Evolutionary conservation across 1,140 invertebrate species (phyloP), one percentile per base, ranked within the genome.

Genomic region (Platyura marginata): DNA sequence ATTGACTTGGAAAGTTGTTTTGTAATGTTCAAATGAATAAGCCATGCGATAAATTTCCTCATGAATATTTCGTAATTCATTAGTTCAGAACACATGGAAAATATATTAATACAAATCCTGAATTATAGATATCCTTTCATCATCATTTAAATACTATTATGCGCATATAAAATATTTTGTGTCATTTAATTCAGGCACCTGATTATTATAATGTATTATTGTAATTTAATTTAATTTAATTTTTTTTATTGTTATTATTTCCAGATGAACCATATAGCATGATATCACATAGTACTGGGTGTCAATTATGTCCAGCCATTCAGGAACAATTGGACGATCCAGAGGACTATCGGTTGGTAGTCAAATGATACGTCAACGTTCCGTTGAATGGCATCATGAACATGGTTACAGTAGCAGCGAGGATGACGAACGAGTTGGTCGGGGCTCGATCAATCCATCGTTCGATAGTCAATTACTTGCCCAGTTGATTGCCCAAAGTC

Each of bases 331-430:
- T 52, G 59, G 58, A 48, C 55, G 59, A 51, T 61, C 61, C 48
- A 55, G 57, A 44, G 52, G 52, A 32, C 51, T 44, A 57, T 55
- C 43, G 53, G 56, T 42, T 0, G 51, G 49, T 9, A 49, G 58
- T 23, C 53, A 57, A 40, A 48, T 74, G 63, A 61, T 70, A 43
- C 62, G 71, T 34, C 71, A 74, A 51, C 60, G 71, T 33, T 73
- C 71, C 46, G 64, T 71, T 35, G 71, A 74, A 56, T 74, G 71
- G 71, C 63, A 71, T 45, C 69, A 71, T 52, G 64, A 70, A 45
- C 64, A 70, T 48, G 64, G 64, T 21, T 70, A 70, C 48, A 72
- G 70, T 46, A 72, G 70, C 51, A 65, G 67, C 48, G 71, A 74
- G 42, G 71, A 74, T 48, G 70, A 72, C 41, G 68, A 71, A 40